Evolutionary conservation across 1,140 invertebrate species (phyloP).

Genomic region (Rhagoletis zephyria): DNA sequence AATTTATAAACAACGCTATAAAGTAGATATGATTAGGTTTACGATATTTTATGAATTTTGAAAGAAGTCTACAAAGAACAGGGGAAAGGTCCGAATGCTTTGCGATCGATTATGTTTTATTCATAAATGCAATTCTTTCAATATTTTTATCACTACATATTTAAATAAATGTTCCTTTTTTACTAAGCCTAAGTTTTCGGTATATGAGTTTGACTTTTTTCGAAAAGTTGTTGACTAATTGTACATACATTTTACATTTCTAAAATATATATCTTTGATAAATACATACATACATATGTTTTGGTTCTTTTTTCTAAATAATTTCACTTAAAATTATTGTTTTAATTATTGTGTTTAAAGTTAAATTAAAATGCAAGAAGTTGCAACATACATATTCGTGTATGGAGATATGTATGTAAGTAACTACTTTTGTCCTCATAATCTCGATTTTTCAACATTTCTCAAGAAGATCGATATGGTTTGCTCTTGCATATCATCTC

Average conservation of each 20-base stretch:
- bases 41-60: background rate
- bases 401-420: background rate
- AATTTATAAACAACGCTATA: background rate
- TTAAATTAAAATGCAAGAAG: background rate
- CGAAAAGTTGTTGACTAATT: slow-evolving; percentile 3
- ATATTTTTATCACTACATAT: background rate
- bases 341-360: background rate
- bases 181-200: background rate
- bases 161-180: background rate
- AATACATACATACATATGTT: background rate
- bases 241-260: slow-evolving; percentile 35
- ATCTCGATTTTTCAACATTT: background rate
- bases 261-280: slow-evolving; percentile 22
- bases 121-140: slow-evolving; percentile 43
- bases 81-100: background rate
- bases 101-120: background rate
- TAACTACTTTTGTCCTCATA: background rate
- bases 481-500: background rate
- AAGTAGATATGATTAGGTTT: slow-evolving; percentile 21
- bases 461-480: too few species aligned
- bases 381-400: background rate
- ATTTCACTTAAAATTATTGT: background rate
- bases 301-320: background rate
- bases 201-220: slow-evolving; percentile 1
- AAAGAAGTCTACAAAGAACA: slow-evolving; percentile 32